These are phyloP conservation scores for Upupa epops DNA, from an alignment of 2,113 vertebrate genomes.

Conservation along the genomic window DNA sequence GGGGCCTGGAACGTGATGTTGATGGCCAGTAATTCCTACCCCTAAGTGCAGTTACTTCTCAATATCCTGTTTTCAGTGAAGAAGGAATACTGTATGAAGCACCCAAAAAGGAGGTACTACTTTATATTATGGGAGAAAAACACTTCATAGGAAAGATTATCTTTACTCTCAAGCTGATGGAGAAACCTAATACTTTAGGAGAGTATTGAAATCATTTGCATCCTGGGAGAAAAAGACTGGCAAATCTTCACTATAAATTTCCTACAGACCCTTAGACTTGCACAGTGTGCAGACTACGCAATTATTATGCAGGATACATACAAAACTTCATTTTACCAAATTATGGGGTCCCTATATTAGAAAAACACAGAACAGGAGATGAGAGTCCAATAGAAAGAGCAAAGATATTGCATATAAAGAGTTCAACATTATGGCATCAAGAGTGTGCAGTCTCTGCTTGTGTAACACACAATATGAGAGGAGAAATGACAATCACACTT, in stretches of 20 bases:
- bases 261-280: not conserved
- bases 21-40: not conserved
- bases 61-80: not conserved
- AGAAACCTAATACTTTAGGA: not conserved
- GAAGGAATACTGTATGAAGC: not conserved
- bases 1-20: no score
- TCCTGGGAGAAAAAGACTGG: not conserved
- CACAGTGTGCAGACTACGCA: not conserved
- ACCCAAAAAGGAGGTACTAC: not conserved
- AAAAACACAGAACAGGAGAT: not conserved
- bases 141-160: not conserved
- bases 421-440: not conserved
- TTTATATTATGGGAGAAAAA: not conserved
- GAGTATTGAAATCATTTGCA: not conserved
- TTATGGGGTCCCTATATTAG: not conserved
- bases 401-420: not conserved
- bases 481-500: not conserved
- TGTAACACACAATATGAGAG: not conserved
- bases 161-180: not conserved
- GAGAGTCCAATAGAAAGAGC: not conserved
- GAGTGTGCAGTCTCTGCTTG: not conserved
- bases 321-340: not conserved
- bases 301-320: not conserved
- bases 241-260: not conserved
- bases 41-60: not conserved